These are phyloP conservation scores for Steinernema feltiae DNA, from an alignment of 1,140 invertebrate genomes.

Conservation along the genomic window DNA sequence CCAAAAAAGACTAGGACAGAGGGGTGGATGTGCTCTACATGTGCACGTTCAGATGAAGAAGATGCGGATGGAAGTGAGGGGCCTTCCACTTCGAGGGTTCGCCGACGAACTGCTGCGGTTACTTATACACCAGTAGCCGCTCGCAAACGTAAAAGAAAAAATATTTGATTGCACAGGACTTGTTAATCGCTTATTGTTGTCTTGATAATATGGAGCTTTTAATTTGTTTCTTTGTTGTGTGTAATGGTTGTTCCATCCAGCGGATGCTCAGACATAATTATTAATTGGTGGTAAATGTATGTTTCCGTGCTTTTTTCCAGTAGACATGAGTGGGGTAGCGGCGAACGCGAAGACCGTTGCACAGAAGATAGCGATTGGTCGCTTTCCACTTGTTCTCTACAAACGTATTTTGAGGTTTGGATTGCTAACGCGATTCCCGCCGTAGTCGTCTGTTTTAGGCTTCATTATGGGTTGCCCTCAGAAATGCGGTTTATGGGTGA, in stretches of 20 bases:
- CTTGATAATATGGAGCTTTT: conserved; percentile 12
- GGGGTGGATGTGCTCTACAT: conserved; percentile 9
- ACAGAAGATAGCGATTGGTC: neutral
- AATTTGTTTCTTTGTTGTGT: neutral
- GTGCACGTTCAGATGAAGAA: conserved; percentile 6
- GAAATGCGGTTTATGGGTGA: conserved; percentile 58
- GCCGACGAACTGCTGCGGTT: neutral
- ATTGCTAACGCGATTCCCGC: neutral
- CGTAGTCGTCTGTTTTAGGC: conserved; percentile 19
- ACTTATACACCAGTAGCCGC: neutral
- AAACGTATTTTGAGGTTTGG: conserved; percentile 54
- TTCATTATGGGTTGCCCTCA: conserved; percentile 58
- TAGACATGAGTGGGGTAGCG: neutral
- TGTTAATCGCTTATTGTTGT: conserved; percentile 16
- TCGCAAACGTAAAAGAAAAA: neutral
- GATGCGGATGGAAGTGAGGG: too few relatives aligned
- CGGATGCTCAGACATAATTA: neutral
- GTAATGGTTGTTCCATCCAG: neutral
- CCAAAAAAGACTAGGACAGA: conserved; percentile 61
- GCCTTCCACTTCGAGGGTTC: conserved; percentile 9
- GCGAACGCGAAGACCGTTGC: conserved; percentile 8
- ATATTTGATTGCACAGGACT: neutral
- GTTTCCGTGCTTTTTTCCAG: neutral
- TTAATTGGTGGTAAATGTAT: neutral
- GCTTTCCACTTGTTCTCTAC: conserved; percentile 49